Percentiles rank a stretch among this genome's conserved stretches.
phyloP scores from a whole-genome alignment of 2,113 vertebrate species.

The Muscicapa adusta region DNA sequence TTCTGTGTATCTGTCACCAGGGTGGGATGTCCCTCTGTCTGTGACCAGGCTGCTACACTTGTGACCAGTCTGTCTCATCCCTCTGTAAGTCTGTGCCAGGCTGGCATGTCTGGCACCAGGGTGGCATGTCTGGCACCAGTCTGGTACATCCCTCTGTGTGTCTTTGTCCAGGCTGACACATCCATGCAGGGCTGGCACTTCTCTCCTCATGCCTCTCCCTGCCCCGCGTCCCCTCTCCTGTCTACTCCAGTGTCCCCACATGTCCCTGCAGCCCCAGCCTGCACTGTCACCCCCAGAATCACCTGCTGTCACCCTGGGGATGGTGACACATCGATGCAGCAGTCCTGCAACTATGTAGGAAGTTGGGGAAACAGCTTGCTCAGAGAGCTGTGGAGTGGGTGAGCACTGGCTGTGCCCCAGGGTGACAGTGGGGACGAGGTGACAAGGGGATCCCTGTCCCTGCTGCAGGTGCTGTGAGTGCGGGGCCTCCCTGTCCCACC shows the following conservation, averaged over 20 bases:
- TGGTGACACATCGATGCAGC: neutral
- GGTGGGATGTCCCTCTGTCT: neutral
- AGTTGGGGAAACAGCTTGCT: neutral
- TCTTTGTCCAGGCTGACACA: neutral
- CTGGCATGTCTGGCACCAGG: neutral
- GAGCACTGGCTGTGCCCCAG: neutral
- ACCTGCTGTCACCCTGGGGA: neutral
- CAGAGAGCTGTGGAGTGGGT: accelerated
- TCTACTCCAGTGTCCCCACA: neutral
- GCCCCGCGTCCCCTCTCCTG: neutral
- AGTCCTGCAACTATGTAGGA: neutral
- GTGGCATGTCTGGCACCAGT: neutral
- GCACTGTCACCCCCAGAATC: neutral
- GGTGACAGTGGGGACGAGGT: neutral
- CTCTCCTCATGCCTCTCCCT: neutral
- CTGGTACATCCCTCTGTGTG: neutral
- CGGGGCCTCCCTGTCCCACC: slow-evolving; percentile 87
- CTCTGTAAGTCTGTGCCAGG: neutral
- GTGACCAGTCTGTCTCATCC: neutral
- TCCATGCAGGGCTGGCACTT: neutral
- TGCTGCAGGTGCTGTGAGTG: slow-evolving; percentile 89
- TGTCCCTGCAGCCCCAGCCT: neutral
- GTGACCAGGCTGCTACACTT: neutral
- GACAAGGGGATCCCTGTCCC: neutral
- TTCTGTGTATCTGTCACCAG: neutral